Percentiles rank a stretch among this genome's conserved stretches.
Evolutionary conservation across 2,113 vertebrate genomes (phyloP).

Genomic region (Erythrolamprus reginae): DNA sequence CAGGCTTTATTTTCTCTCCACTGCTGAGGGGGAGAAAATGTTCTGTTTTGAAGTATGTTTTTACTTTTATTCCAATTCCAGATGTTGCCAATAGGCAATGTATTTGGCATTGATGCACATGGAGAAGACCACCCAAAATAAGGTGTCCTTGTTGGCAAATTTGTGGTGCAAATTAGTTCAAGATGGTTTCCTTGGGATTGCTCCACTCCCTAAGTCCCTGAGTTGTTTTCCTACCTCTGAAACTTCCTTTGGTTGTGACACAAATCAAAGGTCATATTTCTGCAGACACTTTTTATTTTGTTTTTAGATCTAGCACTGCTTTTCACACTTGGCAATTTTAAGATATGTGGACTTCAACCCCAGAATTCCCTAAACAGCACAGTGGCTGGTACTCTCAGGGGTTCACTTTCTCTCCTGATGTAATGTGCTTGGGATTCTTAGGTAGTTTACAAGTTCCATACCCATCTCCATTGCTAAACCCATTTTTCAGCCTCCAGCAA

Average conservation of each 20-base stretch:
- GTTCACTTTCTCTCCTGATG: background rate
- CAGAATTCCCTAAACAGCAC: background rate
- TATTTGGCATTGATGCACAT: background rate
- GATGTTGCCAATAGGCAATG: background rate
- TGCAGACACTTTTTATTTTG: background rate
- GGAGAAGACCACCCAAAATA: background rate
- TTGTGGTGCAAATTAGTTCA: background rate
- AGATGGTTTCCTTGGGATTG: background rate
- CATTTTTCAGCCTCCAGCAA: background rate
- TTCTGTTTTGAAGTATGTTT: background rate
- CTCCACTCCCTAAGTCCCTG: background rate
- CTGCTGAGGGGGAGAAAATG: background rate
- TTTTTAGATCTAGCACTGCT: background rate
- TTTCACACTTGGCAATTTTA: background rate
- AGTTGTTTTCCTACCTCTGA: background rate
- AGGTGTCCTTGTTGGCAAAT: background rate
- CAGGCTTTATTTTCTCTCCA: background rate
- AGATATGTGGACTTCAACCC: background rate
- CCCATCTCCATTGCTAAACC: background rate
- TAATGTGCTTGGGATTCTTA: background rate
- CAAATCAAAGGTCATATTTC: background rate
- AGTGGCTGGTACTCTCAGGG: background rate
- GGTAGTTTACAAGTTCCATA: background rate
- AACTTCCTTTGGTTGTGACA: background rate
- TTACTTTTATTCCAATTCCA: background rate